Conservation (phyloP, 2,888 invertebrate genomes). For the Pandemis corylana region DNA sequence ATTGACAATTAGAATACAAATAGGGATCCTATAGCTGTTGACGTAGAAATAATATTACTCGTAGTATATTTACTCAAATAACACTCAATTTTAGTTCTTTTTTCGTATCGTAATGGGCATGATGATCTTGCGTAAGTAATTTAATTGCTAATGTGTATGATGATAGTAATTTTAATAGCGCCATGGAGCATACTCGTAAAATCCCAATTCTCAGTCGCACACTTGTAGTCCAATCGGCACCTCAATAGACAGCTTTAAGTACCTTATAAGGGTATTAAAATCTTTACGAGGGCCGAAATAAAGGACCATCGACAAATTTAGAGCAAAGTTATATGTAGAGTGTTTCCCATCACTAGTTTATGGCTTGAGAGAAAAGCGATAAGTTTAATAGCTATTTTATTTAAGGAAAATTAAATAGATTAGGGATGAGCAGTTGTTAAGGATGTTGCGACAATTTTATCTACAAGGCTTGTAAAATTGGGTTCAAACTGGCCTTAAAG, state of each 20-base stretch:
- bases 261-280: conserved; percentile 59
- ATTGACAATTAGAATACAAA: not conserved
- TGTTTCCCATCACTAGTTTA: conserved; percentile 68
- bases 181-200: not conserved
- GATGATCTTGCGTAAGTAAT: not conserved
- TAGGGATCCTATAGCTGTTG: not conserved
- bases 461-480: not conserved
- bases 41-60: not conserved
- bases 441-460: conserved; percentile 35
- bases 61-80: no score
- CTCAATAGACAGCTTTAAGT: conserved; percentile 55
- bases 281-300: conserved; percentile 73
- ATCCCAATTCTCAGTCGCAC: conserved; percentile 21
- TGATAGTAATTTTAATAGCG: not conserved
- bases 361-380: conserved; percentile 56
- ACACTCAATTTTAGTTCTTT: no score
- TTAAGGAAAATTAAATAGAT: conserved; percentile 51
- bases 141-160: not conserved
- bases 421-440: conserved; percentile 26
- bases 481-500: not conserved
- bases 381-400: conserved; percentile 58
- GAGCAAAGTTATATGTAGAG: conserved; percentile 62
- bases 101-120: no score
- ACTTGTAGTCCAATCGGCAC: conserved; percentile 42
- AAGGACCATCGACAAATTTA: conserved; percentile 66